A percentile compares a stretch with the other conserved stretches of the same genome.
phyloP scores from a whole-genome alignment of 2,888 invertebrate genomes.

The Tipula vernalis region DNA sequence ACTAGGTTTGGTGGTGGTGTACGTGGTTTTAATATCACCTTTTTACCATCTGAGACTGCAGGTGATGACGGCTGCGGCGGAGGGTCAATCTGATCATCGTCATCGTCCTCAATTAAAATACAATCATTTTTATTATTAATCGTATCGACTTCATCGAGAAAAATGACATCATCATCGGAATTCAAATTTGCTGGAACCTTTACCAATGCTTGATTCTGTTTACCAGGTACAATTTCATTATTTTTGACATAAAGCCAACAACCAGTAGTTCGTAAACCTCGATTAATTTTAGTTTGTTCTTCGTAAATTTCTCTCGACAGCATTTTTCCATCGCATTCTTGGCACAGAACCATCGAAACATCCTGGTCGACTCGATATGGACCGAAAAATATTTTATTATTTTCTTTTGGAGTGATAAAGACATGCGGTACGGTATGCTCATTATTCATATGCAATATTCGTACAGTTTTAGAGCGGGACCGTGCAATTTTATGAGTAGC shows the following conservation, averaged over 20 bases:
- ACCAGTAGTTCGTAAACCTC: conserved; percentile 24
- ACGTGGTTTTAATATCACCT: neutral
- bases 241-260: conserved; percentile 29
- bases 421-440: conserved; percentile 11
- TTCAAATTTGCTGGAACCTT: neutral
- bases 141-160: neutral
- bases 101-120: conserved; percentile 6
- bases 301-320: conserved; percentile 32
- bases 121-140: neutral
- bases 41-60: neutral
- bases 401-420: conserved; percentile 16
- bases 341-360: conserved; percentile 27
- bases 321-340: conserved; percentile 31
- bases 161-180: neutral
- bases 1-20: neutral
- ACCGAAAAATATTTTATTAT: conserved; percentile 32
- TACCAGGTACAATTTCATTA: conserved; percentile 18
- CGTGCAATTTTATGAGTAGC: conserved; percentile 24
- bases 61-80: neutral
- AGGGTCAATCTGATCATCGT: neutral
- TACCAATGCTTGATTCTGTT: neutral
- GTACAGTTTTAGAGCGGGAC: conserved; percentile 25
- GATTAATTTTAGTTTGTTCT: conserved; percentile 23
- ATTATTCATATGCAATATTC: conserved; percentile 18
- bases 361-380: conserved; percentile 21